Base-by-base conservation (phyloP, 2,113 vertebrate genomes). In the Scalopus aquaticus region DNA sequence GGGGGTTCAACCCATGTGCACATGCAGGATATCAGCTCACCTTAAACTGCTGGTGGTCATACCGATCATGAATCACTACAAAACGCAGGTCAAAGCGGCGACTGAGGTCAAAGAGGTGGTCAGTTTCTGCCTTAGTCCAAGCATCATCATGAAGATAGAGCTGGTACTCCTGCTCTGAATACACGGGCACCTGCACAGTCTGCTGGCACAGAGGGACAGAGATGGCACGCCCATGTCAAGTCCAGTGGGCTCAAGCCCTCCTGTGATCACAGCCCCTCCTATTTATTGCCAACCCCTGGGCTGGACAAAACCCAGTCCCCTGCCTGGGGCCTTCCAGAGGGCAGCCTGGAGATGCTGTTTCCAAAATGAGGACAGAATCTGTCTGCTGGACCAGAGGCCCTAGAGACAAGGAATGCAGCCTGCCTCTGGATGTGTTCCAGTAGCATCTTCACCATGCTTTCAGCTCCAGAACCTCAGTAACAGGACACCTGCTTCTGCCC, bases 131-230 rank as follows among this genome's bases (percentile, higher is more conserved):
- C 98, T 99, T 99, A 65, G 99, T 99, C 99, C 99, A 99, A 8
- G 99, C 99, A 1, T 99, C 99, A 0, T 99, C 99, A 2, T 99
- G 99, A 65, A 99, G 99, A 97, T 99, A 99, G 98, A 99, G 98
- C 97, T 99, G 99, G 97, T 99, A 99, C 94, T 99, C 99, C 97
- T 99, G 99, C 97, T 99, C 99, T 0, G 99, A 99, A 96, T 99
- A 99, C 76, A 99, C 99, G 0, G 99, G 99, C 51, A 99, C 98
- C 97, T 99, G 99, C 77, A 99, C 99, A 0, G 99, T 98, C 99
- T 97, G 24, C 37, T 51, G 62, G 72, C 30, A 82, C 82, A 84
- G 60, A 76, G 67, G 85, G 64, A 91, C 65, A 91, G 30, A 24
- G 76, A 32, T 13, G 39, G 2, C 65, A 42, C 1, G 19, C 44